These are phyloP conservation scores for Dermochelys coriacea DNA, from an alignment of 2,797 vertebrate species.

Conservation along the genomic window DNA sequence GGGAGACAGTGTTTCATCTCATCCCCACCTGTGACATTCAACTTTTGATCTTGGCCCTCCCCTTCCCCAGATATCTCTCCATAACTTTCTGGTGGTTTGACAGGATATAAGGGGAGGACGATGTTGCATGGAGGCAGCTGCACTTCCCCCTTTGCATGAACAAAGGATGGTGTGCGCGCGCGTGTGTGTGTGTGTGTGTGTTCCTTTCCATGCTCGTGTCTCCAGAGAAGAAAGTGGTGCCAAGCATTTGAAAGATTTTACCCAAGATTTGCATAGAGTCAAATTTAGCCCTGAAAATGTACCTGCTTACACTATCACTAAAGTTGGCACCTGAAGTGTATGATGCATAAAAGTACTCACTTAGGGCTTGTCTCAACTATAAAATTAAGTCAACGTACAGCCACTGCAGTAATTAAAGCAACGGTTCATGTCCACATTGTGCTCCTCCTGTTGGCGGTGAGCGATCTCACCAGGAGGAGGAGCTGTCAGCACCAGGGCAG, in stretches of 20 bases:
- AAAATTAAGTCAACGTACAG: not conserved
- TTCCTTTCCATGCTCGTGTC: not conserved
- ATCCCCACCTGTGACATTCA: not conserved
- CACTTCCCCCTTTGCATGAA: not conserved
- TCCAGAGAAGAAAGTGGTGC: not conserved
- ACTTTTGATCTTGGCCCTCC: not conserved
- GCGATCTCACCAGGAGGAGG: not conserved
- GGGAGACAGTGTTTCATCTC: rapidly evolving
- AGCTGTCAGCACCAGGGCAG: no score
- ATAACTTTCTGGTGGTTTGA: not conserved
- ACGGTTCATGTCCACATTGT: not conserved
- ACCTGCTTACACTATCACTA: not conserved
- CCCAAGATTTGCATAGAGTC: not conserved
- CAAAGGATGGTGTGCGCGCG: not conserved
- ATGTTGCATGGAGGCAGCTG: not conserved
- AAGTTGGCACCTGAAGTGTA: not conserved
- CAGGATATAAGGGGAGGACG: not conserved
- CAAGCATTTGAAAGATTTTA: not conserved
- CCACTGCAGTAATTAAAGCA: not conserved
- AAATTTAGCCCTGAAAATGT: not conserved
- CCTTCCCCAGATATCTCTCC: not conserved
- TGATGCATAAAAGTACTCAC: not conserved
- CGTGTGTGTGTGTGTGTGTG: not conserved
- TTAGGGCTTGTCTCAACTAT: not conserved
- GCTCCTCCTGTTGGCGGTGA: not conserved